Conservation (phyloP, 2,797 vertebrate genomes). For the Enteromius unitaeniatus region DNA sequence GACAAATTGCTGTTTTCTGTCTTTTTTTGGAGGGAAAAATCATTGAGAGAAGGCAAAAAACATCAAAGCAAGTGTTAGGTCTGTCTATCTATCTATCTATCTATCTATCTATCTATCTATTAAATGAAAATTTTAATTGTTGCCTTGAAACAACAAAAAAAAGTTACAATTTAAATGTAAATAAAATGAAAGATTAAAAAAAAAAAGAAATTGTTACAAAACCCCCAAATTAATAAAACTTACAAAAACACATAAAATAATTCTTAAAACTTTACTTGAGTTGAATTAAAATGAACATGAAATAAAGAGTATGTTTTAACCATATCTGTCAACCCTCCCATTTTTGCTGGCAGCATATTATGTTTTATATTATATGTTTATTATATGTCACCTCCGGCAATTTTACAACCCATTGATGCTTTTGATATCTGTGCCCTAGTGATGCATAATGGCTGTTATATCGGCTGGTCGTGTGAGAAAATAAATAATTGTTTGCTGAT, state of each 20-base stretch:
- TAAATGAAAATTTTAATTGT: not conserved
- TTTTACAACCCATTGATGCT: no score
- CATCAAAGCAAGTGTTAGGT: not conserved
- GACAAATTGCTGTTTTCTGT: slow-evolving; percentile 30
- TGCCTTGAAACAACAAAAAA: not conserved
- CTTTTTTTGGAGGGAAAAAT: not conserved
- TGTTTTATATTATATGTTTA: no score
- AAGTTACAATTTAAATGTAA: not conserved
- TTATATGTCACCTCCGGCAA: no score
- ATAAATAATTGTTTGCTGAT: no score
- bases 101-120: no score
- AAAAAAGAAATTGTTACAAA: not conserved
- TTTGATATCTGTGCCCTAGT: no score
- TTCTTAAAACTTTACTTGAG: not conserved
- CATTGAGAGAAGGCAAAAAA: not conserved
- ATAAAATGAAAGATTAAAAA: not conserved
- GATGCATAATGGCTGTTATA: no score
- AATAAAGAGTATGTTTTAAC: not conserved
- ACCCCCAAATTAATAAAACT: not conserved
- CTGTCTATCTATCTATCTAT: no score
- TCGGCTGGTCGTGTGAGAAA: no score
- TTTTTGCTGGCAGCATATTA: no score
- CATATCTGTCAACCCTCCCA: no score
- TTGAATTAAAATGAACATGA: not conserved
- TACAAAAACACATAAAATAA: not conserved